Evolutionary conservation across 2,797 vertebrate species (phyloP), one percentile per base, ranked within the genome.

Genomic region (Ataeniobius toweri): DNA sequence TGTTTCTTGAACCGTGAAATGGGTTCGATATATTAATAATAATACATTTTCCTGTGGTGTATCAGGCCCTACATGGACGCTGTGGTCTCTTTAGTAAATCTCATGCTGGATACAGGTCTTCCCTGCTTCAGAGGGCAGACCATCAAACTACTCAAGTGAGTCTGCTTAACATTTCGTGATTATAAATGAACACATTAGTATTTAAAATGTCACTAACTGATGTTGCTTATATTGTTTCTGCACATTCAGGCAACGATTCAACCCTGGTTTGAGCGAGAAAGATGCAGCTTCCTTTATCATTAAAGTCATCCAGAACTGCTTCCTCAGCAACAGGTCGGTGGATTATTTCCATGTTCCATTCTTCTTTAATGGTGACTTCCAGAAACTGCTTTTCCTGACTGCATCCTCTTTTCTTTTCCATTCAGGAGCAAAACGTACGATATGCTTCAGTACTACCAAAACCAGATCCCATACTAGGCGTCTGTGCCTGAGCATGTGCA

Each of bases 371-470:
- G 22, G 26, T 22, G 1, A 24, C 8, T 28, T 71, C 31, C 14
- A 31, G 53, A 72, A 71, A 39, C 70, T 53, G 6, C 71, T 46
- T 41, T 5, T 51, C 0, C 24, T 24, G 0, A 68, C 58, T 79
- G 1, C 6, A 75, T 53, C 61, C 90, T 90, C 46, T 31, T 0
- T 75, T 68, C 75, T 20, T 78, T 73, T 86, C 86, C 75, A 86
- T 90, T 1, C 93, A 99, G 98, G 97, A 99, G 98, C 71, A 96
- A 94, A 88, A 98, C 98, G 0, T 99, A 99, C 0, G 98, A 99
- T 92, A 99, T 99, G 96, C 97, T 99, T 95, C 98, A 99, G 94
- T 99, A 98, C 95, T 99, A 99, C 94, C 98, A 99, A 92, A 99
- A 99, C 9, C 98, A 99, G 92, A 99, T 99, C 91, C 98, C 97